Base-by-base conservation (phyloP, 2,888 invertebrate species). In the Elysia crispata region DNA sequence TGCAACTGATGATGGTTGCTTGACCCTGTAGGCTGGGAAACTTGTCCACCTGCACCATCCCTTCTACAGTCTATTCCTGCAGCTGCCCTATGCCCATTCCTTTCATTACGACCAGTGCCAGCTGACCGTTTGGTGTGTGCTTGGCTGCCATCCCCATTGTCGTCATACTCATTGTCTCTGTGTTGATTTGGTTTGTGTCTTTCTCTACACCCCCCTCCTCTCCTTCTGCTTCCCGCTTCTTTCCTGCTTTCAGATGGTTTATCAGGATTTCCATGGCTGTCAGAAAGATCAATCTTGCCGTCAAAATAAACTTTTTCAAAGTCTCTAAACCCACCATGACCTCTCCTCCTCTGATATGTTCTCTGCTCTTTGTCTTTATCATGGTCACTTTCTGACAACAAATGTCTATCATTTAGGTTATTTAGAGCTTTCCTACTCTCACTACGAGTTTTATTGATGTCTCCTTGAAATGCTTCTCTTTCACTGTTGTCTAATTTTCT, bases 201-300 rank as follows among this genome's bases (percentile, higher is more conserved):
- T 1, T 57, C 72, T 70, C 69, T 25, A 11, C 41, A 64, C 49
- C 62, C 69, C 13, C 73, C 31, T 28, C 76, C 60, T n/a, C 70
- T 76, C 66, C 67, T 73, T 20, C 62, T 50, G 20, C 50, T 50
- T 28, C 66, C 20, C 28, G 72, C 50, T 72, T 62, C 60, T 30
- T 57, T 73, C 25, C 69, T 73, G 54, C 30, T 23, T 50, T 76
- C 54, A n/a, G 77, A 54, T 3, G 41, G 41, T 41, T 41, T 41
- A 41, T 41, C 11, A 41, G 5, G 41, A 41, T 41, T 41, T 11
- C 41, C 41, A 6, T 3, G 41, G 3, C 41, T 41, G 41, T 41
- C 41, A 11, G 41, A 6, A 11, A 11, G 41, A 3, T 41, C 41
- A 41, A 11, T 41, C 3, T 41, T 3, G 41, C 41, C 41, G 3